Conservation (phyloP, 1,140 invertebrate genomes). For the Centruroides sculpturatus region DNA sequence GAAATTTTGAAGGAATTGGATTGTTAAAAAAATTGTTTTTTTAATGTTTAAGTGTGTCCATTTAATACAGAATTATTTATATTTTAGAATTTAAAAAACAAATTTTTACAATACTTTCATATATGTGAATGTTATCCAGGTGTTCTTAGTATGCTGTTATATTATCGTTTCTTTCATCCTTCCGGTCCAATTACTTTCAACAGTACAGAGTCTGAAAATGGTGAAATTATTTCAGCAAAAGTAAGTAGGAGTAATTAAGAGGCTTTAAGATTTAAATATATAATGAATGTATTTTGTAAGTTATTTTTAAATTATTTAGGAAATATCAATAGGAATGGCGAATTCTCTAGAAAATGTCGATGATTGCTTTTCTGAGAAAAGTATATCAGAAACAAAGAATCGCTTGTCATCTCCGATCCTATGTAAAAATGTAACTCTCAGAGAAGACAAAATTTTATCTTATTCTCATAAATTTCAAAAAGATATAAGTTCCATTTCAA, state of each 20-base stretch:
- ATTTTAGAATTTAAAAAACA: no score
- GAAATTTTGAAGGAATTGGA: no score
- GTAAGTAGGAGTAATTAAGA: no score
- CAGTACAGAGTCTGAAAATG: neutral
- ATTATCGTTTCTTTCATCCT: constrained; percentile 47
- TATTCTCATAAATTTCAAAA: neutral
- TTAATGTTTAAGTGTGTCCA: no score
- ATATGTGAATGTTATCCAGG: constrained; percentile 29
- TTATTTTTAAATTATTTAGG: no score
- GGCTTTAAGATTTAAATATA: no score
- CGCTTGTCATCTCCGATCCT: neutral
- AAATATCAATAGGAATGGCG: no score
- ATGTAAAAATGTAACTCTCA: neutral
- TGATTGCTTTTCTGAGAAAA: neutral
- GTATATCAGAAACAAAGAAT: neutral
- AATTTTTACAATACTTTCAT: no score
- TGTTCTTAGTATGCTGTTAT: constrained; percentile 43
- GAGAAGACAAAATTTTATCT: neutral
- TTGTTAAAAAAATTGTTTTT: no score
- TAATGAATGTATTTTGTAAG: no score
- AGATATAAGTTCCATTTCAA: neutral
- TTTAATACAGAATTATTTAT: no score
- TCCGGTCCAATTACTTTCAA: constrained; percentile 29
- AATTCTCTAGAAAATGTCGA: neutral
- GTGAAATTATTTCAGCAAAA: no score